Percentiles rank a stretch among this genome's conserved stretches.
phyloP scores from a whole-genome alignment of 1,140 invertebrate genomes.

The Wiebesia pumilae region DNA sequence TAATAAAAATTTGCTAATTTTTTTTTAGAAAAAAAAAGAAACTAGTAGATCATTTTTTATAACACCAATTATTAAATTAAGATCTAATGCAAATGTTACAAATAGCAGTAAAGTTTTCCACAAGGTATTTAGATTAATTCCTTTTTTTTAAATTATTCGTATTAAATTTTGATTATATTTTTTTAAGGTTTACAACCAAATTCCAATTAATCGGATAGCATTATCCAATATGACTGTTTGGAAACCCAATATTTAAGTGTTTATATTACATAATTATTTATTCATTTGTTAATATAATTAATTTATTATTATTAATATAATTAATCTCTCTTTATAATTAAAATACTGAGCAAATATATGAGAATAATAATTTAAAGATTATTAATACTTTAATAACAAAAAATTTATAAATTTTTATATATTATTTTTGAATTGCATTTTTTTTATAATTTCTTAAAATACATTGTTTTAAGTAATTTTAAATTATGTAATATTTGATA shows the following conservation, averaged over 20 bases:
- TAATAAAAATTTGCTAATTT: neutral
- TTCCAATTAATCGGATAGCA: conserved; percentile 24
- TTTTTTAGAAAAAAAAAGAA: neutral
- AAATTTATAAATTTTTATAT: no score
- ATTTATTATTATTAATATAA: no score
- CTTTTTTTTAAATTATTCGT: neutral
- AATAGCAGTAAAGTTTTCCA: conserved; percentile 11
- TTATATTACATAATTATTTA: neutral
- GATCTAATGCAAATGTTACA: neutral
- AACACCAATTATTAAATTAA: neutral
- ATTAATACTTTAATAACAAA: no score
- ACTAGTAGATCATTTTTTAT: neutral
- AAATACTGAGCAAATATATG: no score
- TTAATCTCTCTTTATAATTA: no score
- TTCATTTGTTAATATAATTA: neutral
- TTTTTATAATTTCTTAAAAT: no score
- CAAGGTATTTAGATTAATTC: conserved; percentile 14
- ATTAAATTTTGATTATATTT: conserved; percentile 1
- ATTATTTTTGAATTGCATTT: no score
- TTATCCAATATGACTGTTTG: conserved; percentile 25
- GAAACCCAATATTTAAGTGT: conserved; percentile 8
- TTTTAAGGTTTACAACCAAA: conserved; percentile 27
- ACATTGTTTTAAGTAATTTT: no score
- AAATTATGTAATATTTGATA: no score
- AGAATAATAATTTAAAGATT: no score